phyloP scores from a whole-genome alignment of 2,888 invertebrate species.

The Neelides folsomi region DNA sequence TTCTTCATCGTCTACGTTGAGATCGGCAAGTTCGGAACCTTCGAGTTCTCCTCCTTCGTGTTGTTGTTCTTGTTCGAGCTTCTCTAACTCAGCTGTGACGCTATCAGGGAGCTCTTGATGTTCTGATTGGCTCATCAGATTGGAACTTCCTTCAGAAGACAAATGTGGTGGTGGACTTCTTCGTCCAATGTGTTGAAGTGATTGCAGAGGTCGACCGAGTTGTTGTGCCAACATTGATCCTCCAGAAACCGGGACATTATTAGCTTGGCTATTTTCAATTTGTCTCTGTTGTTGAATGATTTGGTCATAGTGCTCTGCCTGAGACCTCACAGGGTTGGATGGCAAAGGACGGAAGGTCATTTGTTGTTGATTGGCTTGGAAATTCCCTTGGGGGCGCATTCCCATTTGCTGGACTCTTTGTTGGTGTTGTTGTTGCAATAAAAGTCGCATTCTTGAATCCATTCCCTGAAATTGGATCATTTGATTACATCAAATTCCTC shows the following conservation, averaged over 20 bases:
- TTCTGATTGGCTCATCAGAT: constrained; percentile 11
- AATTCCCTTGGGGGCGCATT: constrained; percentile 11
- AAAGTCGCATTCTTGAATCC: constrained; percentile 45
- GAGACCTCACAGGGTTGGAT: neutral
- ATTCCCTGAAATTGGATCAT: constrained; percentile 36
- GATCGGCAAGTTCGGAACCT: constrained; percentile 64
- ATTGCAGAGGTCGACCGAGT: constrained; percentile 24
- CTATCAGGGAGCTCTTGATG: constrained; percentile 49
- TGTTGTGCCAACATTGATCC: constrained; percentile 30
- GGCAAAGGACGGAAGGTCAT: constrained; percentile 4
- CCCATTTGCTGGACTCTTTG: constrained; percentile 33
- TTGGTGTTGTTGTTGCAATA: constrained; percentile 38
- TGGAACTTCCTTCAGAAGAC: neutral
- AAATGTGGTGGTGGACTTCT: constrained; percentile 9
- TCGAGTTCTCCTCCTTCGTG: constrained; percentile 43
- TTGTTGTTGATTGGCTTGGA: constrained; percentile 1
- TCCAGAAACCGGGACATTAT: constrained; percentile 22
- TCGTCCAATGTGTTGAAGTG: constrained; percentile 8
- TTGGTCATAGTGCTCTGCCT: neutral
- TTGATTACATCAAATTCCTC: constrained; percentile 19
- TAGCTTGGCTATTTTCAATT: constrained; percentile 11
- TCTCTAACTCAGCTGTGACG: constrained; percentile 54
- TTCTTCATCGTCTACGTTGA: constrained; percentile 76
- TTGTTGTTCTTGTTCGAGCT: constrained; percentile 54
- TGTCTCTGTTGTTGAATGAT: constrained; percentile 20